Evolutionary conservation across 1,140 invertebrate species (phyloP), one percentile per base, ranked within the genome.

Genomic region (Aphidius gifuensis): DNA sequence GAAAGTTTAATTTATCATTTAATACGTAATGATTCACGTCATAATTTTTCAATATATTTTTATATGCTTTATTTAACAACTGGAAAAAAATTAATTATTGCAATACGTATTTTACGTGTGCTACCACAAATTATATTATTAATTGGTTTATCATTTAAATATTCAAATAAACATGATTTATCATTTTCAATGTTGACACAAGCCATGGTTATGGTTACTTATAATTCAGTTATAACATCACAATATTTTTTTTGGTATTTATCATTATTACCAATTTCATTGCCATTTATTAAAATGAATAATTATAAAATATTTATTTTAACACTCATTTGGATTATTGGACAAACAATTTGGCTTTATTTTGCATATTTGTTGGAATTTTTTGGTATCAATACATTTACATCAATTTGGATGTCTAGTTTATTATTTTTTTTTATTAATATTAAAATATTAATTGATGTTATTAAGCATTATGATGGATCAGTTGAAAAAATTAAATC

Each of bases 171-270:
- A 3, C 82, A 86, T 40, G 87, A 92, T 21, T 80, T 98, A 49
- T 84, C 90, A 3, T 95, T 99, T 78, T 89, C 89, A 40, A 84
- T 97, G 62, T 93, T 99, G 64, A 77, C 88, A 1, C 87, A 93
- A 71, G 91, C 95, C 0, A 91, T 94, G 66, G 85, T 92, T 4
- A 89, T 99, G 73, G 97, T 99, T 0, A 89, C 89, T 5, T 97
- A 93, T 69, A 99, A 99, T 81, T 93, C 95, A 74, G 97, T 99
- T 0, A 86, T 96, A 65, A 99, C 97, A 9, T 96, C 94, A 16
- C 96, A 99, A 80, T 99, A 99, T 78, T 99, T 99, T 71, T 84
- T 99, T 45, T 99, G 97, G 97, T 98, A 96, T 75, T 76, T 98
- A 44, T 91, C 91, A 16, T 73, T 98, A 7, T 77, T 98, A 16